Evolutionary conservation across 2,888 invertebrate species (phyloP).

Genomic region (Drosophila putrida): DNA sequence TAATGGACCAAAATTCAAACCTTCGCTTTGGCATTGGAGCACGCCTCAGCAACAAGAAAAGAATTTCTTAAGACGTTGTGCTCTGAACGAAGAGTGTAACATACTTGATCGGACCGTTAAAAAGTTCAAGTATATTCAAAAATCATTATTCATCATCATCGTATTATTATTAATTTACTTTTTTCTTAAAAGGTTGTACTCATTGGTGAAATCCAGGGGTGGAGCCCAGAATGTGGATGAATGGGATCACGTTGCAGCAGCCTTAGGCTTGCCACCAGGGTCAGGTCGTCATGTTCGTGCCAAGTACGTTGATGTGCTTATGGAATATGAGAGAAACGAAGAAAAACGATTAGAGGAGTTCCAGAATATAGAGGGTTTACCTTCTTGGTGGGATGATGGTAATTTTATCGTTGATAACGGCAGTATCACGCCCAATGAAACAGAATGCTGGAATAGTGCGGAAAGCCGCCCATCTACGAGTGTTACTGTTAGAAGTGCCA

Average conservation of each 20-base stretch:
- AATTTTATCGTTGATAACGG: constrained; percentile 20
- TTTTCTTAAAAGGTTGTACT: constrained; percentile 24
- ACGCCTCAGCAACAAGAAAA: constrained; percentile 42
- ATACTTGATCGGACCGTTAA: constrained; percentile 35
- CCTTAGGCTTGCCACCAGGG: constrained; percentile 26
- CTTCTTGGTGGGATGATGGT: constrained; percentile 52
- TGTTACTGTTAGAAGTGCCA: constrained; percentile 16
- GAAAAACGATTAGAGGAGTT: constrained; percentile 24
- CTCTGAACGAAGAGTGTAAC: constrained; percentile 18
- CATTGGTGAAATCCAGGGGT: constrained; percentile 35
- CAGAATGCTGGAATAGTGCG: neutral
- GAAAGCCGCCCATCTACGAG: neutral
- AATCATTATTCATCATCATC: no score
- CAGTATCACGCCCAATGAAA: neutral
- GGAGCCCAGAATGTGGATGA: constrained; percentile 41
- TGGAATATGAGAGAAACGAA: constrained; percentile 38
- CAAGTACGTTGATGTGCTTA: constrained; percentile 42
- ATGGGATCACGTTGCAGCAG: constrained; percentile 46
- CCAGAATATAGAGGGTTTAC: constrained; percentile 12
- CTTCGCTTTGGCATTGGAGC: constrained; percentile 45
- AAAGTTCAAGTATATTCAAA: constrained; percentile 33
- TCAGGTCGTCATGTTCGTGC: constrained; percentile 27
- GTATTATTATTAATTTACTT: neutral
- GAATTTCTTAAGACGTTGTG: constrained; percentile 38
- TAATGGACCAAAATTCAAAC: neutral